Percentiles rank a stretch among this genome's conserved stretches.
These are phyloP conservation scores for Solen grandis DNA, from an alignment of 1,140 invertebrate species.

Conservation along the genomic window DNA sequence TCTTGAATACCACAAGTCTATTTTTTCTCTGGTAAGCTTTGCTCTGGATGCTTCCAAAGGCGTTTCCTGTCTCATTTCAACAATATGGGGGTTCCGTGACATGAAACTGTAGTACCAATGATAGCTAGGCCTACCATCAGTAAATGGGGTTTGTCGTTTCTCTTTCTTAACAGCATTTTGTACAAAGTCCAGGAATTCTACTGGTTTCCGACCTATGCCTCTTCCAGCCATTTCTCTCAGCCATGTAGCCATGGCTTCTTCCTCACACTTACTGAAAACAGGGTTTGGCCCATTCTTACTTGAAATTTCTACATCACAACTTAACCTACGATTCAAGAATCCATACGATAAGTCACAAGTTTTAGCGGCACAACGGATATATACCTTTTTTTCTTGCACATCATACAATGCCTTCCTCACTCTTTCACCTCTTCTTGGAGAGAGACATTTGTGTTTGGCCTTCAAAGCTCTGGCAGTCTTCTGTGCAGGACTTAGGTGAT, in stretches of 20 bases:
- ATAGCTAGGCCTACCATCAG: constrained; percentile 31
- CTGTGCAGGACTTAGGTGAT: constrained; percentile 19
- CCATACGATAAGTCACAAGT: constrained; percentile 27
- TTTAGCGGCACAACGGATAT: constrained; percentile 15
- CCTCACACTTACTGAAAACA: constrained; percentile 41
- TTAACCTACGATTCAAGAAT: constrained; percentile 27
- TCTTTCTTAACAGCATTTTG: constrained; percentile 44
- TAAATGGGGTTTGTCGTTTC: constrained; percentile 37
- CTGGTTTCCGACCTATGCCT: constrained; percentile 52
- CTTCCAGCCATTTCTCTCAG: constrained; percentile 55
- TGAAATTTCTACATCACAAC: constrained; percentile 30
- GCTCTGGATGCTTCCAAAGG: constrained; percentile 5
- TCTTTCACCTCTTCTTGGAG: neutral
- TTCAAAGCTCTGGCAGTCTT: constrained; percentile 11
- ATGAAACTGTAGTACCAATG: constrained; percentile 29
- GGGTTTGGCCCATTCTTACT: constrained; percentile 33
- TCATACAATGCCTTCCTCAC: constrained; percentile 10
- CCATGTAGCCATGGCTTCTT: constrained; percentile 50
- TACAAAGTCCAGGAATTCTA: constrained; percentile 53
- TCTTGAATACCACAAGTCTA: constrained; percentile 1
- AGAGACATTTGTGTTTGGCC: neutral
- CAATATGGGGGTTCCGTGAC: constrained; percentile 15
- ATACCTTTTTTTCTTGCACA: constrained; percentile 20
- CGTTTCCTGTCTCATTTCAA: neutral
- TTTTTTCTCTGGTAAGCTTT: constrained; percentile 14